phyloP scores from a whole-genome alignment of 2,888 invertebrate genomes.

The Platerodrilus igneus region DNA sequence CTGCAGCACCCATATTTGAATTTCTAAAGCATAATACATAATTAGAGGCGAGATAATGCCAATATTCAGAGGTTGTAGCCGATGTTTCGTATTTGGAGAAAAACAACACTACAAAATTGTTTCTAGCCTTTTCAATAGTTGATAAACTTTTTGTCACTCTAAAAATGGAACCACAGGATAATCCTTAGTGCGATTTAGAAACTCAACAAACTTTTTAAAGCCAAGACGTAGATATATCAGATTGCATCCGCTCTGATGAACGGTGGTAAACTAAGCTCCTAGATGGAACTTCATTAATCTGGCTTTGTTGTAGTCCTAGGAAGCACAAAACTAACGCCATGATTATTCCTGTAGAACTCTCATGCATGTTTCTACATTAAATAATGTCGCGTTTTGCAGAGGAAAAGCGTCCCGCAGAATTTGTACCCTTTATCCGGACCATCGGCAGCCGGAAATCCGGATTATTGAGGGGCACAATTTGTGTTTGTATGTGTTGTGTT shows the following conservation, averaged over 20 bases:
- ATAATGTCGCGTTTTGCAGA: conserved; percentile 7
- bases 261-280: neutral
- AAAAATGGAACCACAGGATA: conserved; percentile 4
- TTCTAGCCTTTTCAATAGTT: conserved; percentile 1
- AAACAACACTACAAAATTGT: conserved; percentile 2
- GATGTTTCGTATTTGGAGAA: too few relatives aligned
- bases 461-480: too few relatives aligned
- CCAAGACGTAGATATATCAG: neutral
- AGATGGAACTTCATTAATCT: neutral
- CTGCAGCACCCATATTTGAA: neutral
- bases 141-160: conserved; percentile 9
- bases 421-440: too few relatives aligned
- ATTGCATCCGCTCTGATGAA: conserved; percentile 1
- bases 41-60: neutral
- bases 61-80: too few relatives aligned
- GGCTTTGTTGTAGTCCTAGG: too few relatives aligned
- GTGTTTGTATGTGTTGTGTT: too few relatives aligned
- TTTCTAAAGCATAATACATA: neutral
- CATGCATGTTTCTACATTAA: conserved; percentile 7
- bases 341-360: conserved; percentile 3
- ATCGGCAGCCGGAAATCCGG: too few relatives aligned
- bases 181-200: too few relatives aligned
- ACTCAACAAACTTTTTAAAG: too few relatives aligned
- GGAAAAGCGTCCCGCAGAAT: too few relatives aligned
- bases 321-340: conserved; percentile 4